A percentile compares a stretch with the other conserved stretches of the same genome.
phyloP scores from a whole-genome alignment of 1,140 invertebrate genomes.

The Atta texana region DNA sequence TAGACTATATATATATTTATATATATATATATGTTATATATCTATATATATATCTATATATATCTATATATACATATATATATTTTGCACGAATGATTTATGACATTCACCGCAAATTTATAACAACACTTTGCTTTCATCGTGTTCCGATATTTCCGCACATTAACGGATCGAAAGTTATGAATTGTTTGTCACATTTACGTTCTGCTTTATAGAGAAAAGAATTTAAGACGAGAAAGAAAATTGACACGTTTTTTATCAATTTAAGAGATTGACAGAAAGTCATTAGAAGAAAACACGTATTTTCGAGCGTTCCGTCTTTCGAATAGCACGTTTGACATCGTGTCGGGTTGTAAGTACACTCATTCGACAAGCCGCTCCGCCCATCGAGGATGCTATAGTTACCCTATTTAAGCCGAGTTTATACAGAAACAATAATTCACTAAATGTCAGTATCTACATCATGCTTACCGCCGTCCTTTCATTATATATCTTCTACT shows the following conservation, averaged over 20 bases:
- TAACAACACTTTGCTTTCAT: neutral
- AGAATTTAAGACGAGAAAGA: neutral
- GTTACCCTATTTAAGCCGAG: slow-evolving; percentile 11
- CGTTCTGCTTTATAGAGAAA: neutral
- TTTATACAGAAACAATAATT: slow-evolving; percentile 22
- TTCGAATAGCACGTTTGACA: slow-evolving; percentile 62
- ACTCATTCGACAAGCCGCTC: slow-evolving; percentile 52
- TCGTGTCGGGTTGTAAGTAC: slow-evolving; percentile 62
- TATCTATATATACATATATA: too few species aligned
- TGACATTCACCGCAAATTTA: neutral
- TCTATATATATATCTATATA: too few species aligned
- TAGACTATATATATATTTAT: too few species aligned
- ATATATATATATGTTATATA: too few species aligned
- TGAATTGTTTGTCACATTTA: neutral
- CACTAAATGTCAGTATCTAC: neutral
- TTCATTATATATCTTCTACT: neutral
- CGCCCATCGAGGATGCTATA: neutral
- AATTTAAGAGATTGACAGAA: slow-evolving; percentile 1
- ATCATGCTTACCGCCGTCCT: neutral
- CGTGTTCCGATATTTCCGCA: neutral
- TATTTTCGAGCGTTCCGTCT: slow-evolving; percentile 14
- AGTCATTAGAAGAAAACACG: neutral
- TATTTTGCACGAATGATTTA: neutral
- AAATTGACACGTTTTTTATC: neutral
- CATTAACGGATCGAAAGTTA: slow-evolving; percentile 29